These are phyloP conservation scores for Chaetura pelagica DNA, from an alignment of 2,113 vertebrate genomes.

Conservation along the genomic window DNA sequence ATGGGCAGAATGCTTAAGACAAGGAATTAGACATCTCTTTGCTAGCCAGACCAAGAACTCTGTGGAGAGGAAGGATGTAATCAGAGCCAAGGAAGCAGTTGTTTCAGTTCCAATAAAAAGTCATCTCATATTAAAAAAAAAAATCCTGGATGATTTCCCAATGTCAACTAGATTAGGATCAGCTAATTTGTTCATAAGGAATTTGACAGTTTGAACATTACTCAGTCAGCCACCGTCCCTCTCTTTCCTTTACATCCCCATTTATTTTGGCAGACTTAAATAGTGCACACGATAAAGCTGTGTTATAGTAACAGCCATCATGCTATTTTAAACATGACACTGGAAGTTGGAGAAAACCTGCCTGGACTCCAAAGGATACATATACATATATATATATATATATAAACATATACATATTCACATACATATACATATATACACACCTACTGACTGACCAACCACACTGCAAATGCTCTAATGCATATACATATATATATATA, in stretches of 20 bases:
- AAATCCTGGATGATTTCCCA: slow-evolving; percentile 54
- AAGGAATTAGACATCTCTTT: not conserved
- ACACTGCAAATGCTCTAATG: too few species aligned
- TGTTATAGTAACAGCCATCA: not conserved
- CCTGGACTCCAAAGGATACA: not conserved
- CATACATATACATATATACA: too few species aligned
- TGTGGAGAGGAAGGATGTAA: slow-evolving; percentile 43
- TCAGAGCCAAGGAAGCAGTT: slow-evolving; percentile 18
- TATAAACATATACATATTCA: too few species aligned
- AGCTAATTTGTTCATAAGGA: slow-evolving; percentile 69
- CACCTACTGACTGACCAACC: too few species aligned
- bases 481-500: not conserved
- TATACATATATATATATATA: not conserved
- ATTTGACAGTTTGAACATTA: slow-evolving; percentile 64
- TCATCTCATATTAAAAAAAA: slow-evolving; percentile 10
- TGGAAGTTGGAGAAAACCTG: slow-evolving; percentile 39
- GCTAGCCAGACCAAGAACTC: not conserved
- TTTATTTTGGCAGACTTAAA: slow-evolving; percentile 49
- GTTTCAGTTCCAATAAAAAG: slow-evolving; percentile 57
- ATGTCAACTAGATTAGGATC: slow-evolving; percentile 64
- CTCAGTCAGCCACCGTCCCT: slow-evolving; percentile 4
- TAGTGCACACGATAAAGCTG: slow-evolving; percentile 12
- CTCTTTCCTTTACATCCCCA: slow-evolving; percentile 32
- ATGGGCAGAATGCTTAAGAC: not conserved
- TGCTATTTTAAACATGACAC: slow-evolving; percentile 44